Evolutionary conservation across 2,797 vertebrate genomes (phyloP), one percentile per base, ranked within the genome.

Genomic region (Florisuga fusca): DNA sequence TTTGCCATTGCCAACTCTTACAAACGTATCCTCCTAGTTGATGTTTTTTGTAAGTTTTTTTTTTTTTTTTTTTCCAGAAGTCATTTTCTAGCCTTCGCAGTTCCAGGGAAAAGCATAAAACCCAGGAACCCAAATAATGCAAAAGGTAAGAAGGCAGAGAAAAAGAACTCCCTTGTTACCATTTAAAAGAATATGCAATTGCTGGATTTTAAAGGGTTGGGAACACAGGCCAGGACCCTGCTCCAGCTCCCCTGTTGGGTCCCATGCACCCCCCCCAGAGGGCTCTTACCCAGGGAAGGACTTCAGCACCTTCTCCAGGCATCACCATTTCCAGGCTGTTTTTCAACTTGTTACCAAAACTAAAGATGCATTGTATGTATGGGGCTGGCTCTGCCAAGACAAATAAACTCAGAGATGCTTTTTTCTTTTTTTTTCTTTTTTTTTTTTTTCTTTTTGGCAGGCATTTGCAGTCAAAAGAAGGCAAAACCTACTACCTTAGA

Each of bases 301-400:
- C 76, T 79, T 93, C 77, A 50, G 27, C 41, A 3, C 12, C 11
- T 16, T 64, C 58, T 74, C 94, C 95, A 87, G 68, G 57, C 73
- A 89, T 50, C 66, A 53, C 90, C 68, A 4, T 58, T 93, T 90
- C 90, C 77, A 95, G 78, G 75, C 48, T 34, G 80, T 2, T 73
- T 91, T 74, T 88, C 67, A 38, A 20, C 34, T 71, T 81, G 61
- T 41, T 61, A 78, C 64, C 86, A 68, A 90, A 83, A 86, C 89
- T 81, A 73, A 93, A 86, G 96, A 77, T 79, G 91, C 82, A 74
- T 84, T 94, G 82, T 97, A 82, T 26, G 34, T 5, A 46, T 18
- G 3, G 4, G 5, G 15, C 69, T 36, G 68, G 81, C 80, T 62
- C 48, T 90, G 95, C 92, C 95, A 97, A 91, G 81, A 61, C 36